Conservation (phyloP, 2,888 invertebrate species). For the Ariolimax columbianus region DNA sequence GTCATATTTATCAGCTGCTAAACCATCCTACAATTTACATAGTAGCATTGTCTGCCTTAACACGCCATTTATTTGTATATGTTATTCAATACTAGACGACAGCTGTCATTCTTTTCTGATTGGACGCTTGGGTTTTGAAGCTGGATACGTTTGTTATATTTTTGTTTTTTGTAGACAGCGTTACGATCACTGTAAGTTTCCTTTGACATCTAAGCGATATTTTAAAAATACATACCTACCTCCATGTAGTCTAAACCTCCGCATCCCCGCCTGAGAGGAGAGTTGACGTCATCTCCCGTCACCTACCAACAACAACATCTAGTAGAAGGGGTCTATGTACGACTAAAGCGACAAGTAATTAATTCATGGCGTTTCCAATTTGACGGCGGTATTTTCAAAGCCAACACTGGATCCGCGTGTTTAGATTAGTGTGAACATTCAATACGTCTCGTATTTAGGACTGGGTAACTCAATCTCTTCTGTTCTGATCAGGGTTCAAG, state of each 20-base stretch:
- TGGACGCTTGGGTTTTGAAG: no score
- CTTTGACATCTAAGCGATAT: background rate
- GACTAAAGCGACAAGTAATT: constrained; percentile 31
- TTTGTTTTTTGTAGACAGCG: no score
- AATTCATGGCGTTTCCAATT: constrained; percentile 44
- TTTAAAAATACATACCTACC: background rate
- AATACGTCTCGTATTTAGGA: background rate
- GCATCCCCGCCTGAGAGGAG: background rate
- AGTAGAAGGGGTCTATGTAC: background rate
- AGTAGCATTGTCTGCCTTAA: no score
- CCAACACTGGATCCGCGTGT: constrained; percentile 31
- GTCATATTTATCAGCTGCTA: no score
- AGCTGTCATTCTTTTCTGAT: no score
- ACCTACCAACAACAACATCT: background rate
- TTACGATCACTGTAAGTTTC: no score
- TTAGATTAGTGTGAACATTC: constrained; percentile 35
- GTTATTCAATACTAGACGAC: no score
- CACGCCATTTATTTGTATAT: no score
- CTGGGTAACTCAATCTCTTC: constrained; percentile 20
- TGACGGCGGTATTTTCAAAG: constrained; percentile 37
- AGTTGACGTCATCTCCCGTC: background rate
- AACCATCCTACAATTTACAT: no score
- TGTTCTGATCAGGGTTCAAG: background rate
- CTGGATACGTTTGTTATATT: no score
- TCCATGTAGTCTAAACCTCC: background rate